Base-by-base conservation (phyloP, 2,113 vertebrate species). In the Myotis davidii region DNA sequence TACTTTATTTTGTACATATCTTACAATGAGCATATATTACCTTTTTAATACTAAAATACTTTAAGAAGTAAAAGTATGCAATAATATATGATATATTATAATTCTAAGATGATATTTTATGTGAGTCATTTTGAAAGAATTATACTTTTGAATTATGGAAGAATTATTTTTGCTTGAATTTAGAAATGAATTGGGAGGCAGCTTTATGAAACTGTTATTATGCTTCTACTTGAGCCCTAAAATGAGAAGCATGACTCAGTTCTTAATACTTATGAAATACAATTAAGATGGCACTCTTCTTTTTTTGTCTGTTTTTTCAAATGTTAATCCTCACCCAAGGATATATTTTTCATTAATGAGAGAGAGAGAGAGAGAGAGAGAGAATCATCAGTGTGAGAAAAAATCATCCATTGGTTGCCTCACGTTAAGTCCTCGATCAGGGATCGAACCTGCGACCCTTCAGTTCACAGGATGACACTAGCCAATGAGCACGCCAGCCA, bases 81-180 rank as follows among this genome's bases (percentile, higher is more conserved):
- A 9, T 94, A 73, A 87, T n/a, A 73, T 74, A 56, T 45, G 54
- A 61, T 72, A 70, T 65, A 81, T 94, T 96, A 92, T 11, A 61
- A 61, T 94, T 87, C 61, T 78, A 77, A 87, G 54, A 83, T 90
- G 78, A 27, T 95, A 72, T 65, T 91, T 90, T 91, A 48, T 74
- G 4, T 85, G 52, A 94, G 39, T 95, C 42, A 88, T 70, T 91
- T 78, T 94, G 52, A 83, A 96, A 95, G 87, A 85, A 79, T 92
- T 85, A 54, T 29, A n/a, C 64, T 96, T 94, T 93, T 65, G 61
- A 95, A 88, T 81, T 84, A 27, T 83, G 16, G 34, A 73, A 50
- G 25, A 48, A 82, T 92, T 94, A 64, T 89, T 92, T 94, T 82
- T 93, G 65, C 59, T 94, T 95, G 50, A 82, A 50, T 94, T 92